Evolutionary conservation across 2,888 invertebrate species (phyloP).

Genomic region (Sinopyrophorus schimmeli): DNA sequence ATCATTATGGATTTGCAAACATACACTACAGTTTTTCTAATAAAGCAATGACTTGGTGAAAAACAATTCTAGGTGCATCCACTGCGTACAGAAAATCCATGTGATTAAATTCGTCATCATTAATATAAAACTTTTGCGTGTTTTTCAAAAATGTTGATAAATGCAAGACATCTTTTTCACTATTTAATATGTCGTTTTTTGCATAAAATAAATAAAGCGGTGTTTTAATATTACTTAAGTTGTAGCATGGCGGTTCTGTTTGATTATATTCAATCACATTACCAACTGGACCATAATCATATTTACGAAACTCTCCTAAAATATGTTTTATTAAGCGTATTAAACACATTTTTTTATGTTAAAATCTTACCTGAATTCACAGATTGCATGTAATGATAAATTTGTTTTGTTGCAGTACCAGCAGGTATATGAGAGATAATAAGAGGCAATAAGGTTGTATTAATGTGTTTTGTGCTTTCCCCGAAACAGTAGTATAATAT

Average conservation of each 20-base stretch:
- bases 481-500: slow-evolving; percentile 68
- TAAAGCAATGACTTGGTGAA: slow-evolving; percentile 31
- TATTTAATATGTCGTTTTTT: slow-evolving; percentile 56
- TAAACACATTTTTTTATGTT: not conserved
- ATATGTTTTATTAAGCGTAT: not conserved
- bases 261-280: slow-evolving; percentile 42
- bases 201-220: slow-evolving; percentile 55
- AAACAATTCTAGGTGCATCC: slow-evolving; percentile 47
- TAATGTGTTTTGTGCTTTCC: slow-evolving; percentile 61
- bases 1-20: too few relatives aligned
- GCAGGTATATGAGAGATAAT: slow-evolving; percentile 37
- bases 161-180: slow-evolving; percentile 54
- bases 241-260: slow-evolving; percentile 50
- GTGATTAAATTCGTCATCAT: slow-evolving; percentile 59
- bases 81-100: slow-evolving; percentile 63
- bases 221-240: slow-evolving; percentile 48
- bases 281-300: slow-evolving; percentile 57
- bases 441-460: slow-evolving; percentile 46
- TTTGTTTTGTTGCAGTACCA: slow-evolving; percentile 36
- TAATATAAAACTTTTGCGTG: slow-evolving; percentile 56
- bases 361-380: slow-evolving; percentile 28
- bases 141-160: slow-evolving; percentile 53
- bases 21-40: slow-evolving; percentile 29
- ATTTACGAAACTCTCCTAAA: slow-evolving; percentile 59
- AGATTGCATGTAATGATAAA: slow-evolving; percentile 37